Conservation (phyloP, 2,888 invertebrate genomes). For the Amiota minor region DNA sequence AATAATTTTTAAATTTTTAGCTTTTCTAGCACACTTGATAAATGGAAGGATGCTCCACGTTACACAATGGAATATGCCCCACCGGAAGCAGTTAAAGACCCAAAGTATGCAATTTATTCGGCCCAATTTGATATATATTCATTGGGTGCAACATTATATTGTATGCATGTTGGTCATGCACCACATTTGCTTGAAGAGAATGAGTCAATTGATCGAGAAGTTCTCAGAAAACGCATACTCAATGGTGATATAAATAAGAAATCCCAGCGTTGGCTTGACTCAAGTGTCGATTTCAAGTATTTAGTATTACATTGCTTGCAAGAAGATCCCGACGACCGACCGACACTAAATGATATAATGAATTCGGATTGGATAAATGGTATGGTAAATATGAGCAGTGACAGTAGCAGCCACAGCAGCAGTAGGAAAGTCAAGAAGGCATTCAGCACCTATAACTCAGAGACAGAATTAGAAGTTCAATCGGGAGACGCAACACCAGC, state of each 20-base stretch:
- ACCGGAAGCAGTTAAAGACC: slow-evolving; percentile 85
- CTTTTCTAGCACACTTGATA: slow-evolving; percentile 53
- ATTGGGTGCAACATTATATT: slow-evolving; percentile 88
- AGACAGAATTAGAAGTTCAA: too few species aligned
- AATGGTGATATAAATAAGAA: slow-evolving; percentile 58
- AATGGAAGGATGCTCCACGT: slow-evolving; percentile 81
- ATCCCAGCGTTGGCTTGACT: slow-evolving; percentile 59
- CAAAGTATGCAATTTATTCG: slow-evolving; percentile 78
- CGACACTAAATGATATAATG: slow-evolving; percentile 64
- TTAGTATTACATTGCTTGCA: slow-evolving; percentile 63
- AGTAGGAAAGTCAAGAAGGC: background rate
- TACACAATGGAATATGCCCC: slow-evolving; percentile 93
- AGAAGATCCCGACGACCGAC: slow-evolving; percentile 58
- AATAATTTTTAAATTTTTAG: slow-evolving; percentile 54
- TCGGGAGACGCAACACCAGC: too few species aligned
- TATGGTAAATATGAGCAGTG: background rate
- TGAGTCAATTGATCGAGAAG: slow-evolving; percentile 46
- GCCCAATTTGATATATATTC: slow-evolving; percentile 97
- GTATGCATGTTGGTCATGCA: slow-evolving; percentile 85
- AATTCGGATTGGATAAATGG: slow-evolving; percentile 74
- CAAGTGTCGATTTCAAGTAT: slow-evolving; percentile 55
- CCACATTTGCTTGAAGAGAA: slow-evolving; percentile 78
- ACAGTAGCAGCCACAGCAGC: background rate
- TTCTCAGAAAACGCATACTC: slow-evolving; percentile 61
- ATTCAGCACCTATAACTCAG: background rate